phyloP scores from a whole-genome alignment of 2,113 vertebrate genomes.

The Eublepharis macularius region DNA sequence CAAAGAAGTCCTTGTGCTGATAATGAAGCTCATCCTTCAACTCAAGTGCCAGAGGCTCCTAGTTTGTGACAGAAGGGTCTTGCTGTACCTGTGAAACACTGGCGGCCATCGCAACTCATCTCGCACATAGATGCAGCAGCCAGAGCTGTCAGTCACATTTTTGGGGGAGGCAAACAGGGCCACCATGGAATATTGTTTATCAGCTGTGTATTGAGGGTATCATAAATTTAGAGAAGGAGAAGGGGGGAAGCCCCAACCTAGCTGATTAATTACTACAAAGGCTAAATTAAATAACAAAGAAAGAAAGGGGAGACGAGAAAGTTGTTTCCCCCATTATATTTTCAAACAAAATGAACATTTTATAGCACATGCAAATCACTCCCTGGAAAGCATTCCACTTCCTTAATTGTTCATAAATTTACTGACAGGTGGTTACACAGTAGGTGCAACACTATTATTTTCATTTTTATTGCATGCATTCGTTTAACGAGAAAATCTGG shows the following conservation, averaged over 20 bases:
- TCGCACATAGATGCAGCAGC: background rate
- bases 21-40: rapidly evolving
- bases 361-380: constrained; percentile 72
- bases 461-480: constrained; percentile 65
- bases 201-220: background rate
- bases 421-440: constrained; percentile 80
- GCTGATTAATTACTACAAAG: constrained; percentile 69
- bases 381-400: constrained; percentile 77
- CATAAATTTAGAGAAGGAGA: constrained; percentile 9
- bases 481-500: constrained; percentile 62
- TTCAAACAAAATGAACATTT: constrained; percentile 68
- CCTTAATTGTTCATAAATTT: constrained; percentile 84
- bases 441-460: constrained; percentile 71
- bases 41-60: background rate
- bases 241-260: background rate
- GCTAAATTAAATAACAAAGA: constrained; percentile 34
- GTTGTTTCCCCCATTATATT: constrained; percentile 71
- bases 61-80: background rate
- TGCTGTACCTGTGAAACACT: background rate
- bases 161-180: constrained; percentile 10
- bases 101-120: background rate
- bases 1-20: background rate
- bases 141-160: background rate
- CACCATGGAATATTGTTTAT: background rate
- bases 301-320: constrained; percentile 28